Evolutionary conservation across 1,140 invertebrate species (phyloP).

Genomic region (Eupristina koningsbergeri): DNA sequence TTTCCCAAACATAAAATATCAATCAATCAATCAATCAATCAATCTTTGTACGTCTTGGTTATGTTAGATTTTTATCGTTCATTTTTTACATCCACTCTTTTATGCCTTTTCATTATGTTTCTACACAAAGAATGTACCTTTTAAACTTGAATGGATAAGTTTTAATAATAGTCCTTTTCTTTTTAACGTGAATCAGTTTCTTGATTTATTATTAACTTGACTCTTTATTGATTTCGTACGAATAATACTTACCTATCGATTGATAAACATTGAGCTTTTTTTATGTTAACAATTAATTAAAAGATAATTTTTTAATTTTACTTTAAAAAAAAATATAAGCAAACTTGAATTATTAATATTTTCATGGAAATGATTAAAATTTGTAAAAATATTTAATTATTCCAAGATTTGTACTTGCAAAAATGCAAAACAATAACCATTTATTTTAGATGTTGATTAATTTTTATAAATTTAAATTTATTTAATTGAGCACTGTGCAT

Average conservation of each 20-base stretch:
- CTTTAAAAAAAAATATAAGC: too few species aligned
- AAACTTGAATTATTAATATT: too few species aligned
- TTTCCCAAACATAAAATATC: conserved; percentile 27
- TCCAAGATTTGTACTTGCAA: too few species aligned
- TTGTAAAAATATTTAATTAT: too few species aligned
- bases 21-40: conserved; percentile 39
- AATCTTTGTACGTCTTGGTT: conserved; percentile 25
- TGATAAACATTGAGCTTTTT: neutral
- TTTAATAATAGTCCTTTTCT: conserved; percentile 24
- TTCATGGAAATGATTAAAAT: too few species aligned
- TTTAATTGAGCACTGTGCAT: neutral
- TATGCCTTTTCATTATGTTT: conserved; percentile 33
- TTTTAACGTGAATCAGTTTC: neutral
- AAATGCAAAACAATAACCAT: too few species aligned
- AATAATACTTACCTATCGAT: neutral
- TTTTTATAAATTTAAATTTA: neutral
- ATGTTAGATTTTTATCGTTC: conserved; percentile 43
- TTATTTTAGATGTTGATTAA: neutral
- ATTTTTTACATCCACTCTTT: conserved; percentile 30
- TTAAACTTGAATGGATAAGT: conserved; percentile 30
- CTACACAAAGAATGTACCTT: conserved; percentile 14
- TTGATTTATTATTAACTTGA: conserved; percentile 20
- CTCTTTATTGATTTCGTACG: conserved; percentile 33
- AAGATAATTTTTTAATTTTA: too few species aligned
- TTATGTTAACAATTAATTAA: neutral